phyloP scores from a whole-genome alignment of 2,888 invertebrate species.

The Colletes collaris region DNA sequence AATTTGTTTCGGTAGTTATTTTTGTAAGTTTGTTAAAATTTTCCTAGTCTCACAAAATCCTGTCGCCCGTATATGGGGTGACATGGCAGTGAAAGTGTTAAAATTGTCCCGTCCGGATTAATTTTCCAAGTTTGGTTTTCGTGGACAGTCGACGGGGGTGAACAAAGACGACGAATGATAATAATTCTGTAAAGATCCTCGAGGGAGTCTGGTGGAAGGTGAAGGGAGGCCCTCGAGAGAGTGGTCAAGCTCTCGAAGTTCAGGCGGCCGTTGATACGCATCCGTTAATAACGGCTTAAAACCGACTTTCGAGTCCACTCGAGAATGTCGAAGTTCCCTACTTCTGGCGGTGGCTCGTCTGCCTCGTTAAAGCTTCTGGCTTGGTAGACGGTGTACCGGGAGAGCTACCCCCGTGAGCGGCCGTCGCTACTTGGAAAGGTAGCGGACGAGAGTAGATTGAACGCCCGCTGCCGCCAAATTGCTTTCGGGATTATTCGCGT shows the following conservation, averaged over 20 bases:
- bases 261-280: slow-evolving; percentile 56
- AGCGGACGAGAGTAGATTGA: slow-evolving; percentile 70
- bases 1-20: no score
- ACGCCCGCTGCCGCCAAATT: slow-evolving; percentile 75
- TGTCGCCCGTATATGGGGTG: no score
- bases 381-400: slow-evolving; percentile 40
- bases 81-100: no score
- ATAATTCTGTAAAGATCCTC: no score
- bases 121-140: no score
- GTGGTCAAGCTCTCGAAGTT: slow-evolving; percentile 53
- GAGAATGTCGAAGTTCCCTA: slow-evolving; percentile 63
- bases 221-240: slow-evolving; percentile 16
- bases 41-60: no score
- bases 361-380: slow-evolving; percentile 58
- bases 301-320: slow-evolving; percentile 61
- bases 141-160: no score
- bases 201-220: background rate
- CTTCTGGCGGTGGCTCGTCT: slow-evolving; percentile 41
- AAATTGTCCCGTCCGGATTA: no score
- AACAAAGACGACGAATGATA: no score
- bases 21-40: no score
- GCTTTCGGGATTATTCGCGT: slow-evolving; percentile 79
- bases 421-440: slow-evolving; percentile 26
- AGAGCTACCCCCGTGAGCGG: background rate
- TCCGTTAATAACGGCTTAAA: slow-evolving; percentile 65